Evolutionary conservation across 2,888 invertebrate genomes (phyloP).

Genomic region (Calameuta pallipes): DNA sequence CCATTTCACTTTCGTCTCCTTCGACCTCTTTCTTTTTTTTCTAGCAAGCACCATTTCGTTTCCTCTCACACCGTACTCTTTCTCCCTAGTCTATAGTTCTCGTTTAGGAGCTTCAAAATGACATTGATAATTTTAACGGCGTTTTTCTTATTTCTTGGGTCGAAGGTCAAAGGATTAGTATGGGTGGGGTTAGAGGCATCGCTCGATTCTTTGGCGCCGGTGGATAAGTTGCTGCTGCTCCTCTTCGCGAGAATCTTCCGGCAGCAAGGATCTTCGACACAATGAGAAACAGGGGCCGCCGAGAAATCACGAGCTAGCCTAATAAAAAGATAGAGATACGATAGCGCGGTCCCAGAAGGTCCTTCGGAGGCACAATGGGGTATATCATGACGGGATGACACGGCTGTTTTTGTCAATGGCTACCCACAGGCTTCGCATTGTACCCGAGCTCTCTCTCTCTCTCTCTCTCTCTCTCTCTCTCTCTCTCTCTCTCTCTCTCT

Average conservation of each 20-base stretch:
- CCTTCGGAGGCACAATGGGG: slow-evolving; percentile 58
- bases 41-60: background rate
- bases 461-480: no score
- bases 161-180: background rate
- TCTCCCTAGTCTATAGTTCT: background rate
- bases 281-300: slow-evolving; percentile 49
- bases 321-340: slow-evolving; percentile 58
- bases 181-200: background rate
- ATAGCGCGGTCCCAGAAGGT: slow-evolving; percentile 59
- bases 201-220: background rate
- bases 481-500: slow-evolving; percentile 44
- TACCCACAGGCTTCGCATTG: slow-evolving; percentile 57
- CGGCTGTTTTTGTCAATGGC: slow-evolving; percentile 62
- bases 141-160: background rate
- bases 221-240: background rate
- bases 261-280: slow-evolving; percentile 15
- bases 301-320: slow-evolving; percentile 45
- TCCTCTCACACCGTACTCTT: background rate
- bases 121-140: background rate
- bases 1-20: background rate
- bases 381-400: slow-evolving; percentile 63
- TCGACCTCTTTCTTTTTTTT: background rate
- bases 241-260: background rate
- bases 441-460: slow-evolving; percentile 51
- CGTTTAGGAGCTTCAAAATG: background rate